These are phyloP conservation scores for Troilus luridus DNA, from an alignment of 2,888 invertebrate species.

Conservation along the genomic window DNA sequence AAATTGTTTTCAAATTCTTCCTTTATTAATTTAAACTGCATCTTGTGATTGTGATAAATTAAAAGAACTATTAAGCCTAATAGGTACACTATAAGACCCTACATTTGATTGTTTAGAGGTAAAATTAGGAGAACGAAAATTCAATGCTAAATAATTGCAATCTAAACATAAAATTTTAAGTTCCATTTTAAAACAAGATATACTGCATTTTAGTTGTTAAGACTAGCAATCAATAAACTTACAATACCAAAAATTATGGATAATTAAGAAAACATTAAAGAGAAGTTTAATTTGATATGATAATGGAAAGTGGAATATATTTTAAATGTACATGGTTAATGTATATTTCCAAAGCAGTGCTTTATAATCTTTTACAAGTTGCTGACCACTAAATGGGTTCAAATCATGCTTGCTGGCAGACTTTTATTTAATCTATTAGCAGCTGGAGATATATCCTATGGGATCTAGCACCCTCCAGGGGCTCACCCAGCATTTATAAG, in stretches of 20 bases:
- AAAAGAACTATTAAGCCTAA: background rate
- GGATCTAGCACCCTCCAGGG: no score
- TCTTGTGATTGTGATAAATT: background rate
- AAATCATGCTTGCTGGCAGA: no score
- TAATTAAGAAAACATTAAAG: background rate
- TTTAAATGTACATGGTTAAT: background rate
- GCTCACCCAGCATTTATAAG: no score
- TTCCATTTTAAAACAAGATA: background rate
- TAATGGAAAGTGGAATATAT: background rate
- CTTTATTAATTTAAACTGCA: background rate
- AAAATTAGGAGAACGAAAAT: background rate
- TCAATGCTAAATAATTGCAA: background rate
- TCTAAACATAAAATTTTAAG: background rate
- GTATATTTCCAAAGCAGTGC: background rate
- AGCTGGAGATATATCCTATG: no score
- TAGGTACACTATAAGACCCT: background rate
- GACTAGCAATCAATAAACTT: rapidly evolving
- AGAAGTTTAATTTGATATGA: background rate
- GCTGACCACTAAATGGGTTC: no score
- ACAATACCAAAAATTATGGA: background rate
- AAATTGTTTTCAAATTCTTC: background rate
- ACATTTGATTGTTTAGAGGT: background rate
- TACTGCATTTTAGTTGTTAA: background rate
- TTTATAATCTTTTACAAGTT: background rate
- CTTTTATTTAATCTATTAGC: no score